Evolutionary conservation across 2,113 vertebrate species (phyloP).

Genomic region (Xenus cinereus): DNA sequence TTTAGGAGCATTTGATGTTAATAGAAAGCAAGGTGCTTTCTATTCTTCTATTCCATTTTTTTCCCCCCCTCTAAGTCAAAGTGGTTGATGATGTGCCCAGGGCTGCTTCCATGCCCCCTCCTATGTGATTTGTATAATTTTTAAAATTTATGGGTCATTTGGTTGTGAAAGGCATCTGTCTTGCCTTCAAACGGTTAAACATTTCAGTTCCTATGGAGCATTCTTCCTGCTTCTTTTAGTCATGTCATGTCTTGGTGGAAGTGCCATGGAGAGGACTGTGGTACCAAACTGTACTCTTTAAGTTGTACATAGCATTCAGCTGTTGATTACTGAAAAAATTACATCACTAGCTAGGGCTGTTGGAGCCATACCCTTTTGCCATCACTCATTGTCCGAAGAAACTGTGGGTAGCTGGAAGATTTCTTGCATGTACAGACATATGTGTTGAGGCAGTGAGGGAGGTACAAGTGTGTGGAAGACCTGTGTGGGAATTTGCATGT

Average conservation of each 20-base stretch:
- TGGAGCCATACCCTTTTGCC: neutral
- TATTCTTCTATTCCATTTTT: neutral
- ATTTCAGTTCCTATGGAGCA: neutral
- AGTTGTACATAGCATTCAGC: accelerated
- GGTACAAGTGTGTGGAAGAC: neutral
- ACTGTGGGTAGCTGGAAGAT: neutral
- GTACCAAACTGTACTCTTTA: neutral
- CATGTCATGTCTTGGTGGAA: neutral
- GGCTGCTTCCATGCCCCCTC: neutral
- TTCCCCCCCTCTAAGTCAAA: neutral
- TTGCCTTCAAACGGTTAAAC: neutral
- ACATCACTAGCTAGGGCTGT: neutral
- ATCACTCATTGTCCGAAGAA: neutral
- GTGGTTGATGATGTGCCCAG: neutral
- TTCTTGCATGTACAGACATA: neutral
- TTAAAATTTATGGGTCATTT: neutral
- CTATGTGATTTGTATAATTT: neutral
- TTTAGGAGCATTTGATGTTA: neutral
- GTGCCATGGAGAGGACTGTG: neutral
- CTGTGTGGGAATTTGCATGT: neutral
- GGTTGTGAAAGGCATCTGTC: neutral
- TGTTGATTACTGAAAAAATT: neutral
- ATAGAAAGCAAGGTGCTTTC: neutral
- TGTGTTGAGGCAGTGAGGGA: neutral
- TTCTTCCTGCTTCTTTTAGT: neutral